A percentile compares a stretch with the other conserved stretches of the same genome.
Evolutionary conservation across 2,113 vertebrate genomes (phyloP).

Genomic region (Chloebia gouldiae): DNA sequence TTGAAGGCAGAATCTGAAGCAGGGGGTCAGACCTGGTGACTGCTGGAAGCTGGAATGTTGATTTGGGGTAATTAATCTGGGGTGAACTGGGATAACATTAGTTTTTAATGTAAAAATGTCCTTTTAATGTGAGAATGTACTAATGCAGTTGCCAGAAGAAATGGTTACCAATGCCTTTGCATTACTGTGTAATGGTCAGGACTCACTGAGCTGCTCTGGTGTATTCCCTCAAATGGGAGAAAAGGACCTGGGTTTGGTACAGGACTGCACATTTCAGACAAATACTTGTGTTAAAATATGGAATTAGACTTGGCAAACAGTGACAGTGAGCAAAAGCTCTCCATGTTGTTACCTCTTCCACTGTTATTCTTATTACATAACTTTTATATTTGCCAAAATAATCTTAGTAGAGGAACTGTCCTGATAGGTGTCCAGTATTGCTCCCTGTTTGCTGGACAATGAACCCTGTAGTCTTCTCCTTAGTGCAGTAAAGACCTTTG

Average conservation of each 20-base stretch:
- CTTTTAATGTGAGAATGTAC: neutral
- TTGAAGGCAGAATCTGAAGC: neutral
- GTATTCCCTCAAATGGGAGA: neutral
- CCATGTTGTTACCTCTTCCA: neutral
- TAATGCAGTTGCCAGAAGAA: neutral
- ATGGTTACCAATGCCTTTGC: neutral
- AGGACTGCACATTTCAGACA: neutral
- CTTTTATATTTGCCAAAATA: neutral
- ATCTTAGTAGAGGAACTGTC: neutral
- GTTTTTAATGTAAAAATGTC: neutral
- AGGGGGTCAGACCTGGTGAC: neutral
- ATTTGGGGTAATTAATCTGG: neutral
- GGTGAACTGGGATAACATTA: neutral
- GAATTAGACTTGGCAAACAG: neutral
- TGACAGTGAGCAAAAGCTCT: neutral
- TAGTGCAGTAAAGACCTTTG: neutral
- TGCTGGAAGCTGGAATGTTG: neutral
- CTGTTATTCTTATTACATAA: neutral
- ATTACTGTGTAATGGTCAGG: neutral
- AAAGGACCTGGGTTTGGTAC: neutral
- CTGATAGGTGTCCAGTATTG: neutral
- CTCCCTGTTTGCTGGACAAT: neutral
- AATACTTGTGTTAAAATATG: neutral
- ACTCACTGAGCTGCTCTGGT: neutral
- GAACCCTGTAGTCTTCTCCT: neutral